A percentile compares a stretch with the other conserved stretches of the same genome.
Conservation (phyloP, 2,113 vertebrate genomes). For the Mesoclemmys tuberculata region DNA sequence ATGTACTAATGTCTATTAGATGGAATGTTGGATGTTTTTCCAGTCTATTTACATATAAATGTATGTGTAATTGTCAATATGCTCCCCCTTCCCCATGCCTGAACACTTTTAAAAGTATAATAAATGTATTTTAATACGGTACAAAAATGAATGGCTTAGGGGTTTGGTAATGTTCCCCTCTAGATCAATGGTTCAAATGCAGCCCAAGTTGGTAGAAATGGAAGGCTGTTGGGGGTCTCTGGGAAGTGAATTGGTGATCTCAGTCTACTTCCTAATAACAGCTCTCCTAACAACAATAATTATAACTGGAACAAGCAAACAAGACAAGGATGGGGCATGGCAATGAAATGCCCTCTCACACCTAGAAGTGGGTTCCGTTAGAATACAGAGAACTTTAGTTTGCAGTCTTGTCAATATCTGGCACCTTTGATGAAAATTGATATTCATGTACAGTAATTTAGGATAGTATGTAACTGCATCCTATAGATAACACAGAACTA, state of each 20-base stretch:
- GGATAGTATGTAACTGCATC: fast-evolving
- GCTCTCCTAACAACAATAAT: not conserved
- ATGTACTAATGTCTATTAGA: slow-evolving; percentile 71
- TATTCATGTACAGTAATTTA: fast-evolving
- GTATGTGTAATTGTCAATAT: slow-evolving; percentile 69
- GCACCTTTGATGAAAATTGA: fast-evolving
- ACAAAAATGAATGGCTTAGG: not conserved
- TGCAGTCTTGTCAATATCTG: fast-evolving
- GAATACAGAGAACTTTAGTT: not conserved
- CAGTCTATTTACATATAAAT: slow-evolving; percentile 72
- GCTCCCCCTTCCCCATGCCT: slow-evolving; percentile 57
- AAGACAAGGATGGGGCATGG: not conserved
- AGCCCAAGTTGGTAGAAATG: not conserved
- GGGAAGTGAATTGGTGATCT: not conserved
- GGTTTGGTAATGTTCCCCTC: not conserved
- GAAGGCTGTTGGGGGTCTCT: not conserved
- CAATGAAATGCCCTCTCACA: not conserved
- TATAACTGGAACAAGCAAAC: not conserved
- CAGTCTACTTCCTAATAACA: not conserved
- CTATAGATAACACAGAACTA: not conserved
- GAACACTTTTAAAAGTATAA: slow-evolving; percentile 38
- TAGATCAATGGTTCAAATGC: fast-evolving
- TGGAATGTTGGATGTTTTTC: slow-evolving; percentile 72
- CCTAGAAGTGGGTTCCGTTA: not conserved
- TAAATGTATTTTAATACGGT: not conserved